Evolutionary conservation across 2,888 invertebrate species (phyloP).

Genomic region (Eristalinus sepulchralis): DNA sequence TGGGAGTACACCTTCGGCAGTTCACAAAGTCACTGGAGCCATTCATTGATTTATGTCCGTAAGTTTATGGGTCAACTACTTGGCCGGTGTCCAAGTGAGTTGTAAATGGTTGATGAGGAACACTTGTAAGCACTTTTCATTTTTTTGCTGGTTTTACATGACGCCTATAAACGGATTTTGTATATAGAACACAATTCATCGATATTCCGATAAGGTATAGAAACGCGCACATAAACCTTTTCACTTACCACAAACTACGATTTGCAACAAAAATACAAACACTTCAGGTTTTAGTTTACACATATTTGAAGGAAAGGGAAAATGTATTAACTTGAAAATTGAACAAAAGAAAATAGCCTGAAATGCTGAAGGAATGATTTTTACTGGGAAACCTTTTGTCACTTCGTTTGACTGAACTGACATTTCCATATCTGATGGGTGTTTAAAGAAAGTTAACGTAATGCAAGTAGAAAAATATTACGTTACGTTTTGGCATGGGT

Average conservation of each 20-base stretch:
- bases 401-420: conserved; percentile 2
- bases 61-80: conserved; percentile 44
- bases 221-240: not conserved
- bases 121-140: conserved; percentile 36
- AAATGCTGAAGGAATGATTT: conserved; percentile 46
- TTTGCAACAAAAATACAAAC: conserved; percentile 28
- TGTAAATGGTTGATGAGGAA: conserved; percentile 46
- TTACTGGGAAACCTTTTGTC: conserved; percentile 55
- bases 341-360: conserved; percentile 55
- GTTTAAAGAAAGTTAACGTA: conserved; percentile 15
- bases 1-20: not conserved
- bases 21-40: conserved; percentile 22
- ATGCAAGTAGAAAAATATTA: not conserved
- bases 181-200: not conserved
- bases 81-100: conserved; percentile 51
- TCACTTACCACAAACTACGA: conserved; percentile 56
- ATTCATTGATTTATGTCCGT: conserved; percentile 61
- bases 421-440: conserved; percentile 4
- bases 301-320: conserved; percentile 42
- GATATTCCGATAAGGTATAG: not conserved
- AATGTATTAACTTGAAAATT: conserved; percentile 27
- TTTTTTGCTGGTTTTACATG: conserved; percentile 15
- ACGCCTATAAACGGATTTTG: conserved; percentile 40
- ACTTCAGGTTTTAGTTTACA: conserved; percentile 18
- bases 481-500: conserved; percentile 5